Base-by-base conservation (phyloP, 53 echinoderm and acorn worm species). In the Echinometra lucunter region DNA sequence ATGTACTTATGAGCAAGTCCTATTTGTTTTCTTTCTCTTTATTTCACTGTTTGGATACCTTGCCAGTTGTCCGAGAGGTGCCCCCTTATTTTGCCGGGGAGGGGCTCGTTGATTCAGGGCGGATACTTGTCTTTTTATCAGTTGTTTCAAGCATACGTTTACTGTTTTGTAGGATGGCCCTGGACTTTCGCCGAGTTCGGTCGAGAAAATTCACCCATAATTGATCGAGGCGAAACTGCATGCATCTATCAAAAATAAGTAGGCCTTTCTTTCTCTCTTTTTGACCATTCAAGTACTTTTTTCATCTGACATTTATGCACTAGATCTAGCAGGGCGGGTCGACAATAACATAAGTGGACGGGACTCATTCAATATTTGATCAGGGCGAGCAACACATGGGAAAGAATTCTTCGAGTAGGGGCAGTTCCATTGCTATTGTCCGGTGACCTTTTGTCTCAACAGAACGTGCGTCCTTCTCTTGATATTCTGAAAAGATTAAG, bases 261-360 rank as follows among this genome's bases (percentile, higher is more conserved):
- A 27, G 15, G n/a, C 21, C n/a, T n/a, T n/a, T n/a, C n/a, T n/a
- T n/a, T n/a, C n/a, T n/a, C n/a, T n/a, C 12, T 42, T 85, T 21
- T 85, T 28, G 13, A 53, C 47, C 85, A 85, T 85, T 13, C 49
- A 85, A 2, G 28, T 37, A 35, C 1, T n/a, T n/a, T 10, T 56
- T 19, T 60, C 44, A 91, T 91, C 16, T 91, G 91, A 67, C 91
- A 91, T 91, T 91, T 91, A 69, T 66, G 63, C 63, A 70, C 42
- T 45, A 90, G 66, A 90, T 90, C 53, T 66, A 38, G 19, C 66
- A 63, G 91, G 91, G 91, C 72, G 91, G 91, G 91, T 91, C 91
- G 23, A 91, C 60, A 91, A 45, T 45, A 69, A 66, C 35, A 58
- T 63, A 63, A 69, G 69, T 67, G 91, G 91, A 69, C 16, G 66